These are phyloP conservation scores for Panthera tigris DNA, from an alignment of 2,113 vertebrate genomes.

Conservation along the genomic window DNA sequence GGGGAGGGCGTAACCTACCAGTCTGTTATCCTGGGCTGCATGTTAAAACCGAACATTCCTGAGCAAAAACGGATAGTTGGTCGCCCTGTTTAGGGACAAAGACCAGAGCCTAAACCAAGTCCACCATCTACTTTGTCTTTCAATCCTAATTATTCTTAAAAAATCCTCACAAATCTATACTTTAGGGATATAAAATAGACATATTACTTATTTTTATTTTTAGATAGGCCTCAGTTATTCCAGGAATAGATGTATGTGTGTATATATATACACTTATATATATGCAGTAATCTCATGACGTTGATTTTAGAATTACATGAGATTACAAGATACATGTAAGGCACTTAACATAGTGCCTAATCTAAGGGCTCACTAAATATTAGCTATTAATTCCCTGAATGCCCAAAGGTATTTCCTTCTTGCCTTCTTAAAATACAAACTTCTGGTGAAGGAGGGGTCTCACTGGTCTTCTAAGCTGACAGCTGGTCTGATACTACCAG, in stretches of 20 bases:
- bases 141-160: neutral
- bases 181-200: neutral
- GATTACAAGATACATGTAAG: neutral
- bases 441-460: neutral
- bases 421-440: neutral
- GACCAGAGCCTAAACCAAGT: neutral
- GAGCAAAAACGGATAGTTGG: neutral
- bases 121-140: neutral
- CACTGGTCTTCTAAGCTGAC: neutral
- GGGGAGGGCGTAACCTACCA: fast-evolving
- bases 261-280: neutral
- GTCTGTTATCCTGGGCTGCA: too few species aligned
- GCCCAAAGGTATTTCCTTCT: neutral
- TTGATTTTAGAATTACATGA: neutral
- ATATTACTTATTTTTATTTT: neutral
- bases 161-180: too few species aligned
- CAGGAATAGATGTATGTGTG: neutral
- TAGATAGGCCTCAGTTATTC: neutral
- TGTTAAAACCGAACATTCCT: neutral
- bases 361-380: neutral
- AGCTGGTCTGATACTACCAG: neutral
- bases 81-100: neutral
- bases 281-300: neutral
- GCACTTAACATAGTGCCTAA: neutral
- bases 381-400: neutral